Evolutionary conservation across 2,888 invertebrate genomes (phyloP), one percentile per base, ranked within the genome.

Genomic region (Ichneumoninae sp.): DNA sequence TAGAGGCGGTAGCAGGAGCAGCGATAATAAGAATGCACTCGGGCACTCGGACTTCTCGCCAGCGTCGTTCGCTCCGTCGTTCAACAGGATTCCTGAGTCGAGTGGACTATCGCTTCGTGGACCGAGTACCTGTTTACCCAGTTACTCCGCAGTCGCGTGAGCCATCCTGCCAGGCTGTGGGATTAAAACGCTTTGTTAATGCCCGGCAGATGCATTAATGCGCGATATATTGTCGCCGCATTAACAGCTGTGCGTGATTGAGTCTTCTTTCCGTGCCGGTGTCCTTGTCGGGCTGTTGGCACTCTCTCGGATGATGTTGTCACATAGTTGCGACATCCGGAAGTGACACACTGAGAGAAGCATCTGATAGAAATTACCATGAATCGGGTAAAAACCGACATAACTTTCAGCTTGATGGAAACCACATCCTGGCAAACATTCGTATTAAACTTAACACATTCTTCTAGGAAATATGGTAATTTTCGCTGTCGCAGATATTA

Each of bases 61-160:
- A 63, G 70, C 22, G 36, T 66, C 54, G 57, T 69, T 73, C 57
- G 36, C 68, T 73, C 60, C 66, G 71, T 83, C 68, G 73, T 68
- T 73, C 47, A 73, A 69, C 82, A 77, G 73, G 82, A 83, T 83
- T 83, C 60, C 77, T 73, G 57, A 36, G 36, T 79, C 87, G 81
- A 88, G 90, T 86, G 85, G 90, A 90, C 87, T 89, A 90, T 90
- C 90, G 87, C 89, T 89, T 90, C 89, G 87, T 86, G 89, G 13
- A 88, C 82, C 88, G 86, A 89, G 87, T 86, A 89, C 81, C 77
- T 91, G 88, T 90, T 91, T 91, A 87, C 89, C 87, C 87, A 87
- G 89, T 88, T 87, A 85, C 81, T 82, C 83, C 73, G 86, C 85
- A 87, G 86, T 86, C 83, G 86, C 78, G 87, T 85, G 22, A 40